Evolutionary conservation across 2,113 vertebrate species (phyloP).

Genomic region (Ornithorhynchus anatinus): DNA sequence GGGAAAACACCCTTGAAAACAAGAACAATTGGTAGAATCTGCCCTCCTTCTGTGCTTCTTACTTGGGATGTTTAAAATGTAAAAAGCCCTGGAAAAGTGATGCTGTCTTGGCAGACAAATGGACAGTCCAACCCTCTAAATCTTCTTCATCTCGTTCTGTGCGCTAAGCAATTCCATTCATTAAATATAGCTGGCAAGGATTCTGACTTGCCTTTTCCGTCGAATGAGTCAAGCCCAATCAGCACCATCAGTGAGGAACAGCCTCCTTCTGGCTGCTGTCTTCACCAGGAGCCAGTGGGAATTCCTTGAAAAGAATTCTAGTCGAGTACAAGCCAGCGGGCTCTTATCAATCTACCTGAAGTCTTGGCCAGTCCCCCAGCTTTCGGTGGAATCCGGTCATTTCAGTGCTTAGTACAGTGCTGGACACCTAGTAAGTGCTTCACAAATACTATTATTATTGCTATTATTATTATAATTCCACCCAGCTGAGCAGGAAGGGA

Average conservation of each 20-base stretch:
- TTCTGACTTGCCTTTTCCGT: not conserved
- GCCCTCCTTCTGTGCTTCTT: too few species aligned
- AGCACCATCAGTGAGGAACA: not conserved
- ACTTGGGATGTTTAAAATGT: too few species aligned
- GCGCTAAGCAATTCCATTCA: not conserved
- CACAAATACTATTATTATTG: too few species aligned
- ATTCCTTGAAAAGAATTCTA: not conserved
- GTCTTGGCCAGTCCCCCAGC: not conserved
- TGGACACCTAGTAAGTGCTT: too few species aligned
- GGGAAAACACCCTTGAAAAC: too few species aligned
- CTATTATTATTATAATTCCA: not conserved
- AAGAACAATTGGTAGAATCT: too few species aligned
- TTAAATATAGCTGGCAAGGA: not conserved
- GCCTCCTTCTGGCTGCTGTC: not conserved
- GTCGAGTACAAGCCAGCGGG: not conserved
- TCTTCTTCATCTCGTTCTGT: not conserved
- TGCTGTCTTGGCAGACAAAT: not conserved
- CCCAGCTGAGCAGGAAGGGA: not conserved
- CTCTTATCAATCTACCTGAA: not conserved
- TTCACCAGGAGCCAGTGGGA: not conserved
- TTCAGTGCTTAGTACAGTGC: too few species aligned
- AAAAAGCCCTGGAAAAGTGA: too few species aligned
- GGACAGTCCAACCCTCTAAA: not conserved
- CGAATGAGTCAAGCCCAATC: not conserved
- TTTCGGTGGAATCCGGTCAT: conserved; percentile 3